Evolutionary conservation across 2,113 vertebrate species (phyloP).

Genomic region (Podilymbus podiceps): DNA sequence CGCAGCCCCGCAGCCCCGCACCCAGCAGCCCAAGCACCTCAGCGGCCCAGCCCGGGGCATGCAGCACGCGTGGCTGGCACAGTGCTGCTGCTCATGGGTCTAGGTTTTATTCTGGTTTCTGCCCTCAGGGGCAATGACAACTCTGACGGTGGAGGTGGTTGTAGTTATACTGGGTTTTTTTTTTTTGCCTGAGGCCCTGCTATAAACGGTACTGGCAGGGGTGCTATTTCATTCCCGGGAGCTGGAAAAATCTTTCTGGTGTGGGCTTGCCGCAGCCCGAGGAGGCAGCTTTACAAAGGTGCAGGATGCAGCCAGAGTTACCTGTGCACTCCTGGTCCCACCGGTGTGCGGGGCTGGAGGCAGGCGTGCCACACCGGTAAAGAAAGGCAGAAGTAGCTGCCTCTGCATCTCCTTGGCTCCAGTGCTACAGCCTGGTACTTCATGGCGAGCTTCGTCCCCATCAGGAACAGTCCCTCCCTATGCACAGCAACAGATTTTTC

Average conservation of each 20-base stretch:
- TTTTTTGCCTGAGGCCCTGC: neutral
- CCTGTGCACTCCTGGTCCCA: neutral
- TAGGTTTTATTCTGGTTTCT: neutral
- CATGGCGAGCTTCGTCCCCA: neutral
- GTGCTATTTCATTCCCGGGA: neutral
- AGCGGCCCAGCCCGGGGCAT: neutral
- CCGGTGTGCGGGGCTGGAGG: neutral
- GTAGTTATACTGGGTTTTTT: neutral
- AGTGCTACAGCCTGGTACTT: neutral
- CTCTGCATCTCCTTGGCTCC: neutral
- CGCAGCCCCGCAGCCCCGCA: fast-evolving
- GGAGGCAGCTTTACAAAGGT: neutral
- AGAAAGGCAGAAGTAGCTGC: neutral
- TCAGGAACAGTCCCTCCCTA: neutral
- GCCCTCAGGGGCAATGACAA: neutral
- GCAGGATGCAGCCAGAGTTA: neutral
- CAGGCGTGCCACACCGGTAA: neutral
- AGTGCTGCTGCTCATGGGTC: neutral
- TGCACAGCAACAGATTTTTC: neutral
- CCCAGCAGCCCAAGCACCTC: neutral
- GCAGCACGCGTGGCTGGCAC: neutral
- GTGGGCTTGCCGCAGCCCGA: neutral
- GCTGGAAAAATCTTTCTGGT: neutral
- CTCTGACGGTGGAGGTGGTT: neutral
- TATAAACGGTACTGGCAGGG: neutral